These are phyloP conservation scores for Naso thynnoides DNA, from an alignment of 2,797 vertebrate genomes.

Conservation along the genomic window DNA sequence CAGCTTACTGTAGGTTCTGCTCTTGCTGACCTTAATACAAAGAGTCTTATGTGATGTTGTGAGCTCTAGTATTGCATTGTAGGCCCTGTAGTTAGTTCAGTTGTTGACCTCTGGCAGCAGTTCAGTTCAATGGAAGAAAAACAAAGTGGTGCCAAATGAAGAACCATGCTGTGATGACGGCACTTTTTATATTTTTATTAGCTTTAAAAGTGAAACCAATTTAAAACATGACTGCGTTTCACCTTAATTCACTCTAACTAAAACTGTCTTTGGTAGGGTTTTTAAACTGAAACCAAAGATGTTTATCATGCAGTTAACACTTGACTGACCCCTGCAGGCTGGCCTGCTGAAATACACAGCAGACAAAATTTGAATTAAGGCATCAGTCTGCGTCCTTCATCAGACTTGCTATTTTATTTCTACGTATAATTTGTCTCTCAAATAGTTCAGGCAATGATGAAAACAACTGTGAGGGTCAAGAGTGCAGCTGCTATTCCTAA, in stretches of 20 bases:
- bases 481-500: no score
- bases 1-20: constrained; percentile 3
- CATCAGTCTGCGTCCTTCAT: no score
- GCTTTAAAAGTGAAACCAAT: constrained; percentile 6
- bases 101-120: constrained; percentile 10
- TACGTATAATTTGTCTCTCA: no score
- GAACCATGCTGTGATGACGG: background rate
- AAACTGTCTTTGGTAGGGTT: background rate
- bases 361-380: no score
- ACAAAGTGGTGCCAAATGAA: constrained; percentile 8
- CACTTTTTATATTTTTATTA: constrained; percentile 16
- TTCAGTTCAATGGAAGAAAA: constrained; percentile 28
- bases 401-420: no score
- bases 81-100: constrained; percentile 18
- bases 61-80: constrained; percentile 12
- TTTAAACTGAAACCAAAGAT: constrained; percentile 2
- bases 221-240: constrained; percentile 24
- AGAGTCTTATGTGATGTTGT: background rate
- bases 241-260: background rate
- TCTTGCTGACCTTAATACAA: constrained; percentile 9
- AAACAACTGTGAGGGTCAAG: no score
- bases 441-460: no score
- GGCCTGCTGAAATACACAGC: constrained; percentile 8
- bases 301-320: constrained; percentile 8
- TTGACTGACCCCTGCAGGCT: constrained; percentile 68